Conservation (phyloP, 2,113 vertebrate species). For the Hyperoodon ampullatus region DNA sequence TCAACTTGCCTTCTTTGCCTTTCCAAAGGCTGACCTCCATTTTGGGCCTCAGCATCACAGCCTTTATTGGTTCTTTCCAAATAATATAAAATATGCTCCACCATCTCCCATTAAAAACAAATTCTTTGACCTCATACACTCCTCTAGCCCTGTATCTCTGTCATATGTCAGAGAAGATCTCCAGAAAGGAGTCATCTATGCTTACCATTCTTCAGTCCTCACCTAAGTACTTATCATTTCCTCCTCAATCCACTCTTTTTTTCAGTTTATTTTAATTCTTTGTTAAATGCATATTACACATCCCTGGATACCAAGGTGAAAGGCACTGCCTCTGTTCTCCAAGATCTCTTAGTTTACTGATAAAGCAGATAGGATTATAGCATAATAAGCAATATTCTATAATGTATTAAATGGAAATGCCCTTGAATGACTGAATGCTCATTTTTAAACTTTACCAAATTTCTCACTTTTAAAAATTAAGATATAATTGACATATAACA, state of each 20-base stretch:
- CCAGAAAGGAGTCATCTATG: background rate
- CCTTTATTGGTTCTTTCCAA: background rate
- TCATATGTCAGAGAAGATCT: too few species aligned
- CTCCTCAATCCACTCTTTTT: background rate
- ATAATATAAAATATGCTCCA: background rate
- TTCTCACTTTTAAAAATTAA: background rate
- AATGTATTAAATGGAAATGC: background rate
- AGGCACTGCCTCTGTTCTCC: background rate
- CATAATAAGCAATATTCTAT: background rate
- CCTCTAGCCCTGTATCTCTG: background rate
- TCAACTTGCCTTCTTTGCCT: background rate
- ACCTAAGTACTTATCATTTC: background rate
- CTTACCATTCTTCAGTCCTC: background rate
- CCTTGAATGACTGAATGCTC: background rate
- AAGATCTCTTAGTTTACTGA: background rate
- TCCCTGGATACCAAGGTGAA: background rate
- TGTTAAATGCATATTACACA: background rate
- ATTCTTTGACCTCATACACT: background rate
- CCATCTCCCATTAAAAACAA: background rate
- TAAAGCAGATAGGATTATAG: background rate
- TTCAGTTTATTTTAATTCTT: background rate
- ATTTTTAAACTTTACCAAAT: background rate
- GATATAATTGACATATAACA: background rate
- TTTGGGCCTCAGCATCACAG: background rate
- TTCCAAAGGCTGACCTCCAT: background rate